Evolutionary conservation across 2,888 invertebrate species (phyloP).

Genomic region (Drosophila kuntzei): DNA sequence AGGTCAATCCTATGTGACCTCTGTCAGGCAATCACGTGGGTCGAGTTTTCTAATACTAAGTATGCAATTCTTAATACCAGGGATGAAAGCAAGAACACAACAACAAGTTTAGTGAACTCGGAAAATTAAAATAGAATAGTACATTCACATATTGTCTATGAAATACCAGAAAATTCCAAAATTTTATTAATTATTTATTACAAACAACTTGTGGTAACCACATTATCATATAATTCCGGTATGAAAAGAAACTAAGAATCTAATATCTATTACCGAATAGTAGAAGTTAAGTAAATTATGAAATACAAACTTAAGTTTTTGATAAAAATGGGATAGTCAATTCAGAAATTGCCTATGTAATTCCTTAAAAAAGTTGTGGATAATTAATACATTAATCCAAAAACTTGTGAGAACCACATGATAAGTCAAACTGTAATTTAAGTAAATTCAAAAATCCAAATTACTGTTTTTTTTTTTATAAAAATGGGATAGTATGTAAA

Average conservation of each 20-base stretch:
- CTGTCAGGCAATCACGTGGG: conserved; percentile 44
- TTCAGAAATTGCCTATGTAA: not conserved
- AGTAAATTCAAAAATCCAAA: too few species aligned
- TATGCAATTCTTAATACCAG: conserved; percentile 6
- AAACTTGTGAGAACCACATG: too few species aligned
- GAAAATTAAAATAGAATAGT: not conserved
- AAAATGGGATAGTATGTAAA: not conserved
- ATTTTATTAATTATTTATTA: not conserved
- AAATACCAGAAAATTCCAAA: too few species aligned
- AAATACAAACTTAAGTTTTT: not conserved
- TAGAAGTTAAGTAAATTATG: not conserved
- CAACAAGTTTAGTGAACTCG: too few species aligned
- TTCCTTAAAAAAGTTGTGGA: too few species aligned
- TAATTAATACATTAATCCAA: too few species aligned
- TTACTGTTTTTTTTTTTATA: too few species aligned
- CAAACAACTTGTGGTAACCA: not conserved
- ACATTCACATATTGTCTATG: not conserved
- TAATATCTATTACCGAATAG: not conserved
- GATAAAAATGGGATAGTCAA: not conserved
- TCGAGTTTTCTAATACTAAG: conserved; percentile 12
- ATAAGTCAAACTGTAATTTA: too few species aligned
- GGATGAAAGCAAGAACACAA: conserved; percentile 1
- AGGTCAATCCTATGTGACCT: conserved; percentile 22
- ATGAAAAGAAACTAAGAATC: not conserved
- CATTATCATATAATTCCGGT: not conserved